Base-by-base conservation (phyloP, 2,113 vertebrate genomes). In the Paramormyrops kingsleyae region DNA sequence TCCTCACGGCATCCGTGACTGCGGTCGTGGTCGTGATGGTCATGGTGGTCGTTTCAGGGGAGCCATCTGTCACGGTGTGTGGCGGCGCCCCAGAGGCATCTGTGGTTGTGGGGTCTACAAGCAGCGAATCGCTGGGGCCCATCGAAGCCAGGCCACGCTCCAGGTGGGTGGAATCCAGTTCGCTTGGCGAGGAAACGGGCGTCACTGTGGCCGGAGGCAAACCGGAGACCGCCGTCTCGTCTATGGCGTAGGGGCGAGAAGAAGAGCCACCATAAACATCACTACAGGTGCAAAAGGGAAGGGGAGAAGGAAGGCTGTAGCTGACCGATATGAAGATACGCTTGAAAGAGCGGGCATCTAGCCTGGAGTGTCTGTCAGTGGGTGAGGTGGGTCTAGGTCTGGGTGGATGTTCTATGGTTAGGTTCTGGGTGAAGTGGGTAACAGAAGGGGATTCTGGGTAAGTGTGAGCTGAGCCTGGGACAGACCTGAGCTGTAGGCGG, bases 401-500 rank as follows among this genome's bases (percentile, higher is more conserved):
- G 5, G 31, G 74, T 19, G 35, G 35, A 39, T 35, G 31, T 6
- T 39, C 10, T 52, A 39, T 31, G 70, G 35, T 77, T 77, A 5
- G 70, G 31, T 77, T 35, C 31, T 39, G 70, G 31, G 13, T 77
- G 35, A 77, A 39, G 31, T 39, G 31, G 70, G 13, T 39, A 24
- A 77, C 27, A 77, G 1, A 24, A 84, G 9, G 70, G 35, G 31
- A 39, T 88, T 56, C 39, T 47, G 80, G 21, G 21, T 83, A 21
- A 66, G 62, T 66, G n/a, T 66, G 9, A n/a, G 27, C 27, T 70
- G 62, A 13, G 94, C 92, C 70, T 70, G 93, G 93, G 92, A 93
- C 96, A 92, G 96, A 99, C 98, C 98, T 96, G 97, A 94, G 91
- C 91, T 91, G 90, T 92, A 94, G 90, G 62, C 0, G 2, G 92